These are phyloP conservation scores for Patella depressa DNA, from an alignment of 2,888 invertebrate species.

Conservation along the genomic window DNA sequence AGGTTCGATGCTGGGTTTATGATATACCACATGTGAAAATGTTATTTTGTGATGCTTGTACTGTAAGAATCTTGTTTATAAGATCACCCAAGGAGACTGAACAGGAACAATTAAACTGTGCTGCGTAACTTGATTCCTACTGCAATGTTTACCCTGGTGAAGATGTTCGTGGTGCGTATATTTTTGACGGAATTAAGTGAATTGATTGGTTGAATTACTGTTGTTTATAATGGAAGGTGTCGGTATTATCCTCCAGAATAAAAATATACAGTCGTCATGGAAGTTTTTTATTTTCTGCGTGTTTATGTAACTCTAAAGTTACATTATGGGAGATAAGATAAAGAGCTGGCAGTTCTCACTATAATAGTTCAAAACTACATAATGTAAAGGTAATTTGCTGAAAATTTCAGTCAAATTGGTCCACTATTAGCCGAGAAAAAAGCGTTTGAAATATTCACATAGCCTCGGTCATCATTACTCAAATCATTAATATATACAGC, in stretches of 20 bases:
- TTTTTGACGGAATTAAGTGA: conserved; percentile 7
- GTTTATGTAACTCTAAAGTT: too few species aligned
- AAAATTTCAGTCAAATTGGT: too few species aligned
- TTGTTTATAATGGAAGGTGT: background rate
- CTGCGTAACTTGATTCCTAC: background rate
- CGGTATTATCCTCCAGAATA: background rate
- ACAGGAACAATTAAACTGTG: background rate
- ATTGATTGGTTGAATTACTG: background rate
- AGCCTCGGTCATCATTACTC: too few species aligned
- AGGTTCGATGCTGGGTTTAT: background rate
- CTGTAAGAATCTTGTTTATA: background rate
- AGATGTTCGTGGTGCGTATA: background rate
- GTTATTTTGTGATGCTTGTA: background rate
- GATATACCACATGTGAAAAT: background rate
- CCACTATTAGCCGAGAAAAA: too few species aligned
- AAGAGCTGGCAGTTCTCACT: too few species aligned
- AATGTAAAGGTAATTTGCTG: too few species aligned
- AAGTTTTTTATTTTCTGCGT: too few species aligned
- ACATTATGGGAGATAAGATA: too few species aligned
- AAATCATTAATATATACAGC: too few species aligned
- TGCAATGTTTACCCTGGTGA: background rate
- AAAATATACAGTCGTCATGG: too few species aligned
- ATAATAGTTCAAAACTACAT: too few species aligned
- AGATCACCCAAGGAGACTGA: background rate
- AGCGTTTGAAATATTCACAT: too few species aligned